These are phyloP conservation scores for Acromyrmex heyeri DNA, from an alignment of 1,140 invertebrate genomes.

Conservation along the genomic window DNA sequence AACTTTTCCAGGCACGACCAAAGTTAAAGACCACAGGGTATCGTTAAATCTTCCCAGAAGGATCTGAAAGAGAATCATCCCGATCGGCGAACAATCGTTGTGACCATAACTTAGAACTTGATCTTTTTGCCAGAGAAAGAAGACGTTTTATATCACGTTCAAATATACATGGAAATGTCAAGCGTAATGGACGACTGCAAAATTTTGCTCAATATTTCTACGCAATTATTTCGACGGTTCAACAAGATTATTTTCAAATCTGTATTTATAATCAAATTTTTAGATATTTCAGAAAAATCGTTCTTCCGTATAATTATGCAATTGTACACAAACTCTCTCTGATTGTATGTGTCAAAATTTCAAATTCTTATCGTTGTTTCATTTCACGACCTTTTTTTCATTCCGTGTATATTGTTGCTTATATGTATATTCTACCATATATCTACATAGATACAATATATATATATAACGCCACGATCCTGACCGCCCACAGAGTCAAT, in stretches of 20 bases:
- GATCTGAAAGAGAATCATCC: slow-evolving; percentile 5
- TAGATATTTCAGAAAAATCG: too few species aligned
- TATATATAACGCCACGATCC: not conserved
- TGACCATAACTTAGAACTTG: not conserved
- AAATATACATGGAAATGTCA: not conserved
- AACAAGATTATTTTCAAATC: too few species aligned
- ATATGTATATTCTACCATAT: not conserved
- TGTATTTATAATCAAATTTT: too few species aligned
- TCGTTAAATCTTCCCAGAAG: slow-evolving; percentile 39
- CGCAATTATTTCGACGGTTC: too few species aligned
- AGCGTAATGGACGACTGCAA: too few species aligned
- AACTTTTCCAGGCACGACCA: slow-evolving; percentile 18
- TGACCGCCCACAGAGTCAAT: slow-evolving; percentile 43
- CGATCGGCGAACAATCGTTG: not conserved
- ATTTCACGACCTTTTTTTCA: not conserved
- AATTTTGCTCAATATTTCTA: too few species aligned
- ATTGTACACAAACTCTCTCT: not conserved
- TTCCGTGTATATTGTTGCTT: not conserved
- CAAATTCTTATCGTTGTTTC: not conserved
- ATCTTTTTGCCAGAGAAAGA: slow-evolving; percentile 2
- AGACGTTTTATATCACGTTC: not conserved
- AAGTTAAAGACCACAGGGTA: slow-evolving; percentile 27
- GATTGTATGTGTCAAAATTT: not conserved
- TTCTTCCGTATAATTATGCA: too few species aligned
- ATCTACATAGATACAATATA: not conserved